A percentile compares a stretch with the other conserved stretches of the same genome.
phyloP scores from a whole-genome alignment of 2,888 invertebrate genomes.

The Tubiluchus corallicola region DNA sequence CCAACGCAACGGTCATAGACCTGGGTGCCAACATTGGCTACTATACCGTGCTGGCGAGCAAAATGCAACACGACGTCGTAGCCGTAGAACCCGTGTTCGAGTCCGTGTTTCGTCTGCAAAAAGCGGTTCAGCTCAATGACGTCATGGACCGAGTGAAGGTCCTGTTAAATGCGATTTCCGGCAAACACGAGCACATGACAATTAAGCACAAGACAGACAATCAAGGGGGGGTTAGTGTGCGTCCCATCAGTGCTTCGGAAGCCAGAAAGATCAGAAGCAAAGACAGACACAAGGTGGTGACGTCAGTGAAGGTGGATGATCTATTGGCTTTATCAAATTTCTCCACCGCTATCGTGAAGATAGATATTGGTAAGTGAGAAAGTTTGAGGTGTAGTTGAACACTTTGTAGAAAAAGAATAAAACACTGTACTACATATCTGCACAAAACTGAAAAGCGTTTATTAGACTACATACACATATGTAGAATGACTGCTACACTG shows the following conservation, averaged over 20 bases:
- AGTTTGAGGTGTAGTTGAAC: too few species aligned
- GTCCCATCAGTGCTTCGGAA: not conserved
- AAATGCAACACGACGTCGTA: slow-evolving; percentile 19
- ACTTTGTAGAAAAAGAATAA: too few species aligned
- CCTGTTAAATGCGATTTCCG: slow-evolving; percentile 18
- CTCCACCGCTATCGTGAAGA: slow-evolving; percentile 17
- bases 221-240: slow-evolving; percentile 23
- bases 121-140: slow-evolving; percentile 15
- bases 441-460: too few species aligned
- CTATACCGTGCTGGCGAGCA: slow-evolving; percentile 21
- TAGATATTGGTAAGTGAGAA: slow-evolving; percentile 20
- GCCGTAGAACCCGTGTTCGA: slow-evolving; percentile 23
- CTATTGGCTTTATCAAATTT: slow-evolving; percentile 14
- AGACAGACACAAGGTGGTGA: slow-evolving; percentile 8
- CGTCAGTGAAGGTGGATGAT: slow-evolving; percentile 17
- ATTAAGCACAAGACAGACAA: slow-evolving; percentile 17
- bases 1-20: slow-evolving; percentile 20
- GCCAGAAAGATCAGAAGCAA: too few species aligned
- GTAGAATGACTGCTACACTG: too few species aligned
- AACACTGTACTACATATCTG: too few species aligned
- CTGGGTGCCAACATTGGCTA: slow-evolving; percentile 26
- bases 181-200: slow-evolving; percentile 15
- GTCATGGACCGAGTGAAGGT: slow-evolving; percentile 16
- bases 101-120: too few species aligned
- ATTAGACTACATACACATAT: too few species aligned